Evolutionary conservation across 2,797 vertebrate genomes (phyloP).

Genomic region (Gymnodraco acuticeps): DNA sequence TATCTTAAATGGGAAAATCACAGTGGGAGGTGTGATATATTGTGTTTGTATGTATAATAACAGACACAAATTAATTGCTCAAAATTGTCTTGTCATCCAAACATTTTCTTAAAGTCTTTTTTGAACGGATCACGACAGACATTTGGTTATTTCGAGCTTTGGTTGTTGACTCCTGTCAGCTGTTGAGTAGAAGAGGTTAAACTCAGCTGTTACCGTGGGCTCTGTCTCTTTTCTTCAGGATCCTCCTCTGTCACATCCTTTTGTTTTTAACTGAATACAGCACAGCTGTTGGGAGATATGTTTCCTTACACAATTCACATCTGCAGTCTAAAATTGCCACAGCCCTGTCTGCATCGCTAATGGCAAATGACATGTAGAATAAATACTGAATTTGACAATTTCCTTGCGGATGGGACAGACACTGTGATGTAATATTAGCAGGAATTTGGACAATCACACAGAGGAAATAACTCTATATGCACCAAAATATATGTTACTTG

Average conservation of each 20-base stretch:
- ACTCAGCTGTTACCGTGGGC: constrained; percentile 16
- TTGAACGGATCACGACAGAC: neutral
- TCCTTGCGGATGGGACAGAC: neutral
- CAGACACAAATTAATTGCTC: constrained; percentile 4
- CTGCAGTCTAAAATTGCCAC: neutral
- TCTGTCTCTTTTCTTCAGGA: neutral
- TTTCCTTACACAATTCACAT: constrained; percentile 7
- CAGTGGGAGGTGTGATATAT: constrained; percentile 30
- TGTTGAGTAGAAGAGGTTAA: constrained; percentile 6
- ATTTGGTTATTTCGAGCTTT: neutral
- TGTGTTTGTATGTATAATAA: constrained; percentile 5
- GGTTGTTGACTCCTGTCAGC: neutral
- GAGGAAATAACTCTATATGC: neutral
- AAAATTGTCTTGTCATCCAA: neutral
- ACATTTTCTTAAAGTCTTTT: neutral
- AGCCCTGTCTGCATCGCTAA: neutral
- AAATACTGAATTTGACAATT: neutral
- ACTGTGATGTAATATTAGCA: neutral
- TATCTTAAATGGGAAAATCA: constrained; percentile 16
- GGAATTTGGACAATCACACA: constrained; percentile 22
- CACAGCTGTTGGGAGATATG: constrained; percentile 8
- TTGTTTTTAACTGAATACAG: neutral
- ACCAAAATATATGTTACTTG: constrained; percentile 5
- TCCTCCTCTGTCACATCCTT: constrained; percentile 8
- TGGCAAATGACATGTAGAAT: constrained; percentile 4